Evolutionary conservation across 2,888 invertebrate species (phyloP), one percentile per base, ranked within the genome.

Genomic region (Clanis bilineata): DNA sequence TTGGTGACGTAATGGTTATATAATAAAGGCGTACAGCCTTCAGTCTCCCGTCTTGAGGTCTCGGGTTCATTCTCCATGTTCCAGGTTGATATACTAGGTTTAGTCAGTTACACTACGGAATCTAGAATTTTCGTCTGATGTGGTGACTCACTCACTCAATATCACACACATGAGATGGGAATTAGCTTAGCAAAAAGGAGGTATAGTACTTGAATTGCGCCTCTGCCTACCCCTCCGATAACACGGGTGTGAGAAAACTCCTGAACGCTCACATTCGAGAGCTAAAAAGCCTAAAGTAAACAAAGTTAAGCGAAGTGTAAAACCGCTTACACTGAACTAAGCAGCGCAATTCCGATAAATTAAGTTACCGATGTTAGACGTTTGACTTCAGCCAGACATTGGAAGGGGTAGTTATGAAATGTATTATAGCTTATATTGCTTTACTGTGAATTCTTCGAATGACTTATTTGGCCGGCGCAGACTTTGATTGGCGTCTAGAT

Each of bases 301-400:
- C 74, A 69, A 71, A 79, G 73, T 76, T 74, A 71, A 76, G 62
- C 69, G 69, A 66, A 76, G 74, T 76, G 75, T 76, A 67, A 74
- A 79, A 77, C 79, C 73, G 72, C 76, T 73, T 70, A 71, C 69
- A 62, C 67, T 38, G 55, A 69, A 65, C 68, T 65, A 65, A 66
- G 63, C 70, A 67, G 64, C 67, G 67, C 72, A 75, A 70, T 74
- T 75, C 28, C 70, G 62, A 72, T 77, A 77, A 74, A 78, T 76
- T 72, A 76, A 79, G 75, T 82, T 81, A 76, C 60, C 54, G 59
- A 51, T 18, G 61, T 61, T 59, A 43, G 54, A 51, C 22, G 61
- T 61, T 59, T 55, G 54, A 59, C 59, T 59, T 51, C 43, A 59
- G 36, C 10, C 39, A 54, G 41, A 41, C 64, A 64, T 62, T 57